Evolutionary conservation across 2,888 invertebrate species (phyloP), one percentile per base, ranked within the genome.

Genomic region (Oxystoma pomonae): DNA sequence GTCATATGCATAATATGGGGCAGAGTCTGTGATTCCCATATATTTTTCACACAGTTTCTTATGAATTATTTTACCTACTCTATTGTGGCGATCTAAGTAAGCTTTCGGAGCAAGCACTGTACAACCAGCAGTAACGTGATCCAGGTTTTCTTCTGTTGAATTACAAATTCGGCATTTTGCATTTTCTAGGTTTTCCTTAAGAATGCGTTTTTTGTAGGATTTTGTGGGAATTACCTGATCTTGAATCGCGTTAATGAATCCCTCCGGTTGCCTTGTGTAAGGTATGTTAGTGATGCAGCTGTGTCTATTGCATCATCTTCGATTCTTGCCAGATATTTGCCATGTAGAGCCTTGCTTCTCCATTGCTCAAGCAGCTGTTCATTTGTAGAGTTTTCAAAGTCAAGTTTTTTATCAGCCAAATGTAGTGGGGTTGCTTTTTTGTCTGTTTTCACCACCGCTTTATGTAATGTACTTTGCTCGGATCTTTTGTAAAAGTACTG

Each of bases 111-210:
- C 35, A 12, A 35, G 35, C 35, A 35, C 35, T 3, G 35, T 35
- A 35, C 35, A 35, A 35, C 12, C 53, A 17, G 53, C 16, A 16
- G 19, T 17, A 53, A 53, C n/a, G 53, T 53, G 53, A 16, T 53
- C 53, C 53, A 53, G n/a, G 53, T 19, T 53, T 53, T 53, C 53
- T 19, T 53, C 53, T 35, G 35, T 12, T 3, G 35, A 35, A 35
- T 35, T 35, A 35, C 35, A 35, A 12, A 35, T 12, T 12, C 35
- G 3, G 35, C 35, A 35, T 35, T 35, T 35, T 35, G 12, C 35
- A 12, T 35, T 35, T 53, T 53, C 53, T 7, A 53, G 53, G 17
- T 53, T 53, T 53, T 53, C 53, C n/a, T 53, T 53, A 7, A 53
- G 19, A 16, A 53, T 53, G 7, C 53, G 16, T 53, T 53, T 53